phyloP scores from a whole-genome alignment of 2,797 vertebrate species.

The Tiaroga cobitis region DNA sequence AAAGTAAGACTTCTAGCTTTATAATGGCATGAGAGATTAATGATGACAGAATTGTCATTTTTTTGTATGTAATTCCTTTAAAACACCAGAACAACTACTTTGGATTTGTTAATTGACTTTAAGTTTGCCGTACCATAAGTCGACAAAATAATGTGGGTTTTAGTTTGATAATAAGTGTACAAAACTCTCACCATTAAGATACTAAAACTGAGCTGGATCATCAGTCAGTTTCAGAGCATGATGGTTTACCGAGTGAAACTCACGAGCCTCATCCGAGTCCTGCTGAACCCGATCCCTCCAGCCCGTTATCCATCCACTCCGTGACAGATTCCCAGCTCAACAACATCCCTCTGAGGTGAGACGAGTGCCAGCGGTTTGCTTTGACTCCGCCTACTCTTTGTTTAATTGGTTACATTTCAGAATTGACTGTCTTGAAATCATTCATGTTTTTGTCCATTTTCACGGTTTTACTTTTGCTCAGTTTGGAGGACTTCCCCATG shows the following conservation, averaged over 20 bases:
- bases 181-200: neutral
- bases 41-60: neutral
- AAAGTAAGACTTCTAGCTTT: neutral
- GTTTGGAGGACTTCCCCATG: slow-evolving; percentile 28
- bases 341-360: slow-evolving; percentile 72
- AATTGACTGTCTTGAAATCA: neutral
- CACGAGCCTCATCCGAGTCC: slow-evolving; percentile 4
- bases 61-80: neutral
- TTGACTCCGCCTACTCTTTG: neutral
- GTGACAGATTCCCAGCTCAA: slow-evolving; percentile 78
- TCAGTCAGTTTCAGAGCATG: neutral
- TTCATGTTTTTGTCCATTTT: neutral
- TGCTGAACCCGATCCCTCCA: slow-evolving; percentile 34
- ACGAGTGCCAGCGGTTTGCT: neutral
- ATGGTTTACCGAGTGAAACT: neutral
- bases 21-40: neutral
- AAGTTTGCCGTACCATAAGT: neutral
- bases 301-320: slow-evolving; percentile 53
- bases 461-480: neutral
- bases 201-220: neutral
- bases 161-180: neutral
- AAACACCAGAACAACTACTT: neutral
- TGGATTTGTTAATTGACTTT: neutral
- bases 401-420: neutral
- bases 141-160: neutral